Evolutionary conservation across 1,140 invertebrate genomes (phyloP).

Genomic region (Sesamia nonagrioides): DNA sequence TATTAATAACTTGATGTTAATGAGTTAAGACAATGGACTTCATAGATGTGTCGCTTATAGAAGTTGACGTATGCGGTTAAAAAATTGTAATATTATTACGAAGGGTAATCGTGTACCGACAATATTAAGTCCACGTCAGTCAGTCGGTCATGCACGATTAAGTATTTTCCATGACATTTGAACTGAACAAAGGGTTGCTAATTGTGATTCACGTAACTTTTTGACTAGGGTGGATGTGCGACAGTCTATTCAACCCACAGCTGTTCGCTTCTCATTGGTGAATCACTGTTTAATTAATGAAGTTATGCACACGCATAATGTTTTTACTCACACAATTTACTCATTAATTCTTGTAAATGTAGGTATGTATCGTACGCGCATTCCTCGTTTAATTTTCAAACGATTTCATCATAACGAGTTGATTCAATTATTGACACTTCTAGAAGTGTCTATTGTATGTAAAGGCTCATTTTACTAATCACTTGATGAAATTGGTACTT

Average conservation of each 20-base stretch:
- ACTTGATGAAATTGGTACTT: too few species aligned
- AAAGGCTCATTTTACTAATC: too few species aligned
- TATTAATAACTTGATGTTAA: conserved; percentile 28
- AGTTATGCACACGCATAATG: conserved; percentile 10
- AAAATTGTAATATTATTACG: conserved; percentile 36
- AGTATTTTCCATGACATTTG: conserved; percentile 39
- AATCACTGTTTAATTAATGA: conserved; percentile 41
- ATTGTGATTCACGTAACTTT: conserved; percentile 36
- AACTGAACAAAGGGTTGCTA: conserved; percentile 44
- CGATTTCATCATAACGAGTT: conserved; percentile 26
- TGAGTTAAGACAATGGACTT: conserved; percentile 27
- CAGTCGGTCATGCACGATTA: conserved; percentile 50
- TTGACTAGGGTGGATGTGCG: conserved; percentile 36
- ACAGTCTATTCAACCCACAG: conserved; percentile 20
- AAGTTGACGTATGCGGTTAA: conserved; percentile 23
- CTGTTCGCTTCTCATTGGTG: conserved; percentile 27
- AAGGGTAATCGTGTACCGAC: conserved; percentile 40
- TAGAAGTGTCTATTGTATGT: neutral
- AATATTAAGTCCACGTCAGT: conserved; percentile 48
- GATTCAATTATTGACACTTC: neutral
- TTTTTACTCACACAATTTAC: conserved; percentile 33
- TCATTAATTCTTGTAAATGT: conserved; percentile 31
- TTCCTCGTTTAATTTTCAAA: conserved; percentile 3
- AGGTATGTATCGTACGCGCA: conserved; percentile 19
- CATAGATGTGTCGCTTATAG: conserved; percentile 25